Percentiles rank a stretch among this genome's conserved stretches.
Conservation (phyloP, 2,888 invertebrate species). For the Tetramorium bicarinatum region DNA sequence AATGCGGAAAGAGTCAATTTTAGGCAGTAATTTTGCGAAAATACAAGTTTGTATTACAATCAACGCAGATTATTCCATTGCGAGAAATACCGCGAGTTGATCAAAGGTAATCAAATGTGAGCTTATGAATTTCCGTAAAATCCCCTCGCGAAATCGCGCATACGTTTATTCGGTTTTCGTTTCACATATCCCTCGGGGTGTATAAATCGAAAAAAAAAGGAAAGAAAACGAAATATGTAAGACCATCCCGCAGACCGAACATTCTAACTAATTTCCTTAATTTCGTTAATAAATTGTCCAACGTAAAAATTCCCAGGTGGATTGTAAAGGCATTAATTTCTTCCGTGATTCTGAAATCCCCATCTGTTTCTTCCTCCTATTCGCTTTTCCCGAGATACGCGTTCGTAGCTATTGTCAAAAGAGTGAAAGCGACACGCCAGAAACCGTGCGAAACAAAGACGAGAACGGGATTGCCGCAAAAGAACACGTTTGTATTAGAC, state of each 20-base stretch:
- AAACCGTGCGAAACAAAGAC: slow-evolving; percentile 17
- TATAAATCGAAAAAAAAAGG: slow-evolving; percentile 37
- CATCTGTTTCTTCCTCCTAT: slow-evolving; percentile 23
- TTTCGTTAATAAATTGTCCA: slow-evolving; percentile 82
- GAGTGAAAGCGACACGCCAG: not conserved
- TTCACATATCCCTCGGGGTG: slow-evolving; percentile 14
- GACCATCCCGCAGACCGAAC: slow-evolving; percentile 60
- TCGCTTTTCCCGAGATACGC: slow-evolving; percentile 5
- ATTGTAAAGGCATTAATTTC: slow-evolving; percentile 83
- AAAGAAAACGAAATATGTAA: slow-evolving; percentile 50
- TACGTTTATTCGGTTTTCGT: slow-evolving; percentile 7
- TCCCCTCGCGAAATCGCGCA: slow-evolving; percentile 49
- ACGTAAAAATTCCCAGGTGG: slow-evolving; percentile 79
- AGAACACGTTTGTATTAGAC: slow-evolving; percentile 56
- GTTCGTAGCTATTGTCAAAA: slow-evolving; percentile 16
- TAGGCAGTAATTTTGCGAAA: not conserved
- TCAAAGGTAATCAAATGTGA: slow-evolving; percentile 40
- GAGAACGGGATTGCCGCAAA: slow-evolving; percentile 24
- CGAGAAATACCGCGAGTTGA: slow-evolving; percentile 5
- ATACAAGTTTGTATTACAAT: not conserved
- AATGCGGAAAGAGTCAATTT: not conserved
- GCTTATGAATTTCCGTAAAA: slow-evolving; percentile 62
- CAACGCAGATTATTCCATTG: slow-evolving; percentile 15
- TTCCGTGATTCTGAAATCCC: slow-evolving; percentile 69
- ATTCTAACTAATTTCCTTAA: slow-evolving; percentile 81